Base-by-base conservation (phyloP, 2,113 vertebrate species). In the Corapipo altera region DNA sequence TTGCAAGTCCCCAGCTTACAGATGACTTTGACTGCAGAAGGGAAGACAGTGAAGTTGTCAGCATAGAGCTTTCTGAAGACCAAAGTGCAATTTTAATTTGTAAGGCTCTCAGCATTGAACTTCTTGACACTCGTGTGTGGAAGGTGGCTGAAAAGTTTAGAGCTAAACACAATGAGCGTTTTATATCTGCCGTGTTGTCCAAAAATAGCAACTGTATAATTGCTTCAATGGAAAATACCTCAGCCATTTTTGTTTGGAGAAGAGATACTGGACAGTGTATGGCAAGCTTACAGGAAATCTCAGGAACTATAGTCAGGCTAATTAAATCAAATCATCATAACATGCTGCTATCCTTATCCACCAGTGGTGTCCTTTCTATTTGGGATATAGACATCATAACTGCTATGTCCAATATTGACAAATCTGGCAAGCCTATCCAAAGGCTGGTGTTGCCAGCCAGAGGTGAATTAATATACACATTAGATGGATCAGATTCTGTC, bases 351-450 rank as follows among this genome's bases (percentile, higher is more conserved):
- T 99, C 99, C 51, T 98, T 99, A 91, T 99, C 99, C 51, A 99
- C 99, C 97, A 99, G 99, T 91, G 99, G 99, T 77, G 98, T 99
- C 77, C 98, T 99, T 94, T 99, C 99, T 26, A 98, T 99, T 7
- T 99, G 99, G 99, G 99, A 99, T 95, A 99, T 99, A 94, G 99
- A 99, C 85, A 99, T 99, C 67, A 99, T 99, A 97, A 99, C 99
- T 33, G 99, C 99, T 52, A 99, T 99, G 99, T 99, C 99, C 75
- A 99, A 99, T 91, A 99, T 99, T 83, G 99, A 99, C 97, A 99
- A 99, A 98, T 99, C 99, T 48, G 99, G 99, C 79, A 99, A 99
- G 95, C 98, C 98, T 76, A 99, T 99, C 86, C 99, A 99, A 83
- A 99, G 97, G 46, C 95, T 99, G 93, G 97, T 99, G 95, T 97